Conservation (phyloP, 2,888 invertebrate species). For the Stenchaetothrips biformis region DNA sequence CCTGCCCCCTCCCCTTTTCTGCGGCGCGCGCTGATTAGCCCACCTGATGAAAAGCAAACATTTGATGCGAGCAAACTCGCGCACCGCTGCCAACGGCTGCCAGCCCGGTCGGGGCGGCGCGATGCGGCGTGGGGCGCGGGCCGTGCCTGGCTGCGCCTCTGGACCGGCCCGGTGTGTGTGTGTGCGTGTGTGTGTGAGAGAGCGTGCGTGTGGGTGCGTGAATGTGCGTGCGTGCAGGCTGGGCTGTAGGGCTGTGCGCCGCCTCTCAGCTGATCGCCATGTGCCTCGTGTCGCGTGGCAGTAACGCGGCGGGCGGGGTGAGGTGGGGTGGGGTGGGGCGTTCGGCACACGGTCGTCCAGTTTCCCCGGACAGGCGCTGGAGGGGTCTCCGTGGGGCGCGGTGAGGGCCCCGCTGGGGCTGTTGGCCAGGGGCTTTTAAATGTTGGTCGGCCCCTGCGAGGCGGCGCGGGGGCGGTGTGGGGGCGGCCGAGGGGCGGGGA, state of each 20-base stretch:
- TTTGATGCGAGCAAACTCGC: conserved; percentile 23
- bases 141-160: neutral
- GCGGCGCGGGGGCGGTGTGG: neutral
- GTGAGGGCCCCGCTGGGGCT: neutral
- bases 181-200: too few relatives aligned
- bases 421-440: conserved; percentile 16
- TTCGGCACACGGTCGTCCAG: neutral
- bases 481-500: neutral
- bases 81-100: neutral
- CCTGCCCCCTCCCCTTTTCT: neutral
- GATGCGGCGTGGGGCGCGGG: neutral
- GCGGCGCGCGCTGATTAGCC: conserved; percentile 19
- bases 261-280: neutral
- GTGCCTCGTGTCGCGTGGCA: neutral
- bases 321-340: neutral
- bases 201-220: neutral
- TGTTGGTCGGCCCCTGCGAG: neutral
- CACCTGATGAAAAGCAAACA: conserved; percentile 24
- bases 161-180: neutral
- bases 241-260: neutral
- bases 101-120: neutral
- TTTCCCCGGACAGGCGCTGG: too few relatives aligned
- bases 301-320: neutral
- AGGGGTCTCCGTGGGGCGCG: neutral
- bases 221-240: neutral